Conservation (phyloP, 2,113 vertebrate genomes). For the Poicephalus meyeri region DNA sequence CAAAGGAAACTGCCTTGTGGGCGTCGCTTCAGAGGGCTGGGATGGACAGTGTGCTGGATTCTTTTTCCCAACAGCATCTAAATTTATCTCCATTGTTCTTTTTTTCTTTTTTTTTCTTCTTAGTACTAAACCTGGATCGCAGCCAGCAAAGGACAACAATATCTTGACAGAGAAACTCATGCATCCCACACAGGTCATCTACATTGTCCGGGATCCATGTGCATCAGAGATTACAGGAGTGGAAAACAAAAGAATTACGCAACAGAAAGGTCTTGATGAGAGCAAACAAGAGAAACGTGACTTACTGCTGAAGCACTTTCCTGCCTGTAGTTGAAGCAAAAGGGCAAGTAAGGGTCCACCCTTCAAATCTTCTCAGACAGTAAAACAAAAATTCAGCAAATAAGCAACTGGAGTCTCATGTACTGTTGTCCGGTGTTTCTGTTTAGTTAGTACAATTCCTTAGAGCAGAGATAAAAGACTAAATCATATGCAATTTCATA, state of each 20-base stretch:
- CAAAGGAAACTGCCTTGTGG: conserved; percentile 78
- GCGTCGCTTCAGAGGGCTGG: conserved; percentile 72
- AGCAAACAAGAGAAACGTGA: conserved; percentile 81
- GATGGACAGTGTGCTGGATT: conserved; percentile 78
- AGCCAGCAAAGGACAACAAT: conserved; percentile 83
- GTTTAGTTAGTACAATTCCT: conserved; percentile 33
- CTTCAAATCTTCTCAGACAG: conserved; percentile 29
- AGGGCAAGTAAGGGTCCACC: conserved; percentile 48
- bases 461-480: conserved; percentile 15
- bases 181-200: conserved; percentile 74
- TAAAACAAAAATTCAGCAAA: neutral
- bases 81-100: conserved; percentile 91
- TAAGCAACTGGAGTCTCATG: neutral
- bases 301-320: conserved; percentile 65
- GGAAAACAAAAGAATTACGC: conserved; percentile 79
- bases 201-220: conserved; percentile 76
- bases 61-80: conserved; percentile 93
- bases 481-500: neutral
- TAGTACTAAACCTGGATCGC: conserved; percentile 76
- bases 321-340: conserved; percentile 47
- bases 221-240: conserved; percentile 74
- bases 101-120: conserved; percentile 57
- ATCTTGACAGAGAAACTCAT: conserved; percentile 77
- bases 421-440: neutral
- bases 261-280: conserved; percentile 59